Conservation (phyloP, 2,888 invertebrate species). For the Palloptera scutellata region DNA sequence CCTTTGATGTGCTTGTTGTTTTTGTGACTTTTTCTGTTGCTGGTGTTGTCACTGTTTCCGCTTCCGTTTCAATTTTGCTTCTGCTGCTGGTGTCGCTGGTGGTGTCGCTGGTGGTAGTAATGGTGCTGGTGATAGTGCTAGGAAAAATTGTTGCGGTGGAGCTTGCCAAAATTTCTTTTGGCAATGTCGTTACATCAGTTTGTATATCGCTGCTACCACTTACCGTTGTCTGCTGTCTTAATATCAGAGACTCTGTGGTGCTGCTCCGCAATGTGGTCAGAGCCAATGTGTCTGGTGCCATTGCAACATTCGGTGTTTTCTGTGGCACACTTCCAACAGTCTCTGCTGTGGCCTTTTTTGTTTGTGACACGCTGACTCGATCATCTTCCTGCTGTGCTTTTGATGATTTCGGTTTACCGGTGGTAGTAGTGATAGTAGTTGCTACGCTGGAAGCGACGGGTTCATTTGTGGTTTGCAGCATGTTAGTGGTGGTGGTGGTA, state of each 20-base stretch:
- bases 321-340: slow-evolving; percentile 8
- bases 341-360: not conserved
- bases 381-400: no score
- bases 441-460: not conserved
- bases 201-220: not conserved
- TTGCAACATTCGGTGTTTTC: not conserved
- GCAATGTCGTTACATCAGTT: not conserved
- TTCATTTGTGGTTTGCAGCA: not conserved
- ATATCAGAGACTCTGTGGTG: not conserved
- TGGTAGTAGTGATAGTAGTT: not conserved
- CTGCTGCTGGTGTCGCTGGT: slow-evolving; percentile 7
- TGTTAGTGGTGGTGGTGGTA: not conserved
- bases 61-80: no score
- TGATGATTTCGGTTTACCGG: no score
- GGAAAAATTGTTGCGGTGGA: no score
- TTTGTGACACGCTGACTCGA: no score
- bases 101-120: slow-evolving; percentile 10
- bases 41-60: slow-evolving; percentile 15
- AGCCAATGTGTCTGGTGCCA: not conserved
- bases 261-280: not conserved
- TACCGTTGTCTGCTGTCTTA: not conserved
- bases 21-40: not conserved
- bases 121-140: slow-evolving; percentile 5
- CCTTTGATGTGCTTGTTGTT: slow-evolving; percentile 8
- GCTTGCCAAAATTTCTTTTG: not conserved